Evolutionary conservation across 2,113 vertebrate species (phyloP).

Genomic region (Oreochromis tanganicae): DNA sequence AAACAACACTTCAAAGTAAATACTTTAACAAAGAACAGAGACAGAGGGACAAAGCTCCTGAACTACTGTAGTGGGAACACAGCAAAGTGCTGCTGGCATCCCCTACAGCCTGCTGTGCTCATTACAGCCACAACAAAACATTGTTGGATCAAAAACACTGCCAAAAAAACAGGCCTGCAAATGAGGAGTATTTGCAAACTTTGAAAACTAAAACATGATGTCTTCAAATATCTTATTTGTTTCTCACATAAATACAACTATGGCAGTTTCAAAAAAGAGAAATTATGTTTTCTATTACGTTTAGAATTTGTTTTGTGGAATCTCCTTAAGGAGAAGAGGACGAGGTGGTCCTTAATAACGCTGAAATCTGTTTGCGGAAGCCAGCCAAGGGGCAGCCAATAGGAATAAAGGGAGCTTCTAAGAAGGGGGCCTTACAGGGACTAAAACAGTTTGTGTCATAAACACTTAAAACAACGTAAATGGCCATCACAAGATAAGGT

Average conservation of each 20-base stretch:
- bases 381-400: neutral
- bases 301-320: neutral
- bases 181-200: neutral
- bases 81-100: neutral
- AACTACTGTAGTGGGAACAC: neutral
- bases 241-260: neutral
- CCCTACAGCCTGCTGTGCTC: neutral
- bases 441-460: neutral
- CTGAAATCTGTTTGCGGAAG: neutral
- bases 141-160: neutral
- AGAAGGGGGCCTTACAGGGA: neutral
- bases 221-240: neutral
- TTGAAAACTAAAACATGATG: neutral
- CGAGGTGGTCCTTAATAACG: too few relatives aligned
- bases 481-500: neutral
- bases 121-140: neutral
- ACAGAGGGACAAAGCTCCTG: neutral
- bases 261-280: neutral
- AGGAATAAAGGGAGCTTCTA: neutral
- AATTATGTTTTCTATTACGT: neutral
- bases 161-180: neutral
- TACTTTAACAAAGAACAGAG: slow-evolving; percentile 35
- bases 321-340: neutral
- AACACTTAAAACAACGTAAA: neutral
- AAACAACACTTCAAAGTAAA: slow-evolving; percentile 51